These are phyloP conservation scores for Typhlomys cinereus DNA, from an alignment of 2,113 vertebrate species.

Conservation along the genomic window DNA sequence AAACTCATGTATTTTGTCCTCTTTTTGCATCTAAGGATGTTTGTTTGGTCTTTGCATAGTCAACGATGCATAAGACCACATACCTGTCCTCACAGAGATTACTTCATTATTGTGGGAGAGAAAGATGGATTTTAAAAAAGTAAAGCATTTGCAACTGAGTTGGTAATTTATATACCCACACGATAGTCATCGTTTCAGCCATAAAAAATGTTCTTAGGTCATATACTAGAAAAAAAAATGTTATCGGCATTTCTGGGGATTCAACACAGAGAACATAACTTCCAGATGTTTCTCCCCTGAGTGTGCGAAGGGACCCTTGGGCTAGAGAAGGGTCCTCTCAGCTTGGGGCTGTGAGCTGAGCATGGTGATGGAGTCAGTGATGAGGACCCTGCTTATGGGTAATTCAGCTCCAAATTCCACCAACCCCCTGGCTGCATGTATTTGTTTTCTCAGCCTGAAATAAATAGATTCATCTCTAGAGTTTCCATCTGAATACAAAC, in stretches of 20 bases:
- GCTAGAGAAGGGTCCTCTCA: background rate
- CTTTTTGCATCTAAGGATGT: background rate
- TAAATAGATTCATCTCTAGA: conserved; percentile 56
- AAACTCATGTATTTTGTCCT: background rate
- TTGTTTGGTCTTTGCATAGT: background rate
- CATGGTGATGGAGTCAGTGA: background rate
- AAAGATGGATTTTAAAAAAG: background rate
- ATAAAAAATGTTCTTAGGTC: conserved; percentile 23
- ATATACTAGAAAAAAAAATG: conserved; percentile 4
- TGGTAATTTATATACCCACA: background rate
- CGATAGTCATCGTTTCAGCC: background rate
- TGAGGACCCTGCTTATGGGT: background rate
- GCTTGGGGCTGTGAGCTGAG: background rate
- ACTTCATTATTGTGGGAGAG: background rate
- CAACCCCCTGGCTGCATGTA: background rate
- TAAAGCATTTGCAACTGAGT: background rate
- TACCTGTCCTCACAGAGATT: background rate
- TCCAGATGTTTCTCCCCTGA: conserved; percentile 15
- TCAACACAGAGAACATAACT: conserved; percentile 39
- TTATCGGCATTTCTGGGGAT: conserved; percentile 16
- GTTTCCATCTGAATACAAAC: conserved; percentile 50
- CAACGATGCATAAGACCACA: background rate
- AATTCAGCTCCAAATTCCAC: conserved; percentile 34
- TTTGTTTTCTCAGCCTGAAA: conserved; percentile 66
- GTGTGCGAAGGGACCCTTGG: background rate